Conservation (phyloP, 2,888 invertebrate species). For the Poecilobothrus nobilitatus region DNA sequence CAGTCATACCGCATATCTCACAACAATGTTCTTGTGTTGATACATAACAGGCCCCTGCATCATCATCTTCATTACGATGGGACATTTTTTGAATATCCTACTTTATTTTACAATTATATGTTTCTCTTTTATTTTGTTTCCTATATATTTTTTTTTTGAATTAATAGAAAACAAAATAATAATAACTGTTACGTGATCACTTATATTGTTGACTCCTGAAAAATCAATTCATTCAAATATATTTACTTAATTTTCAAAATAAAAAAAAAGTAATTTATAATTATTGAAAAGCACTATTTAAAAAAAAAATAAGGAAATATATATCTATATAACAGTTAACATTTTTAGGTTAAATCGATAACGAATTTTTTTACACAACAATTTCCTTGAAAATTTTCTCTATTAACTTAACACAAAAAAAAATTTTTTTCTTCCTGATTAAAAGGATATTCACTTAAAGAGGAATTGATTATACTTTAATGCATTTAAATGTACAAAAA, state of each 20-base stretch:
- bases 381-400: slow-evolving; percentile 4
- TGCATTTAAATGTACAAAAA: no score
- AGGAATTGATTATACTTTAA: background rate
- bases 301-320: background rate
- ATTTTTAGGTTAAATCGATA: slow-evolving; percentile 3
- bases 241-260: no score
- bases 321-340: background rate
- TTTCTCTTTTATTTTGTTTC: background rate
- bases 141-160: background rate
- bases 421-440: background rate
- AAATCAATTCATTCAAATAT: background rate
- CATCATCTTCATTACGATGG: slow-evolving; percentile 14
- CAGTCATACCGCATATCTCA: slow-evolving; percentile 79
- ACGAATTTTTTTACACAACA: background rate
- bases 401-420: background rate
- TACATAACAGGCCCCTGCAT: slow-evolving; percentile 24
- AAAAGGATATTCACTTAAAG: background rate
- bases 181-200: background rate
- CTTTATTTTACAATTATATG: background rate
- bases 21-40: slow-evolving; percentile 49
- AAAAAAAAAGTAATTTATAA: no score
- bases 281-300: no score
- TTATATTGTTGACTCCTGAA: background rate
- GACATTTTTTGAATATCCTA: background rate
- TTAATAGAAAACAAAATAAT: background rate